Evolutionary conservation across 1,140 invertebrate genomes (phyloP), one percentile per base, ranked within the genome.

Genomic region (Drosophila nebulosa): DNA sequence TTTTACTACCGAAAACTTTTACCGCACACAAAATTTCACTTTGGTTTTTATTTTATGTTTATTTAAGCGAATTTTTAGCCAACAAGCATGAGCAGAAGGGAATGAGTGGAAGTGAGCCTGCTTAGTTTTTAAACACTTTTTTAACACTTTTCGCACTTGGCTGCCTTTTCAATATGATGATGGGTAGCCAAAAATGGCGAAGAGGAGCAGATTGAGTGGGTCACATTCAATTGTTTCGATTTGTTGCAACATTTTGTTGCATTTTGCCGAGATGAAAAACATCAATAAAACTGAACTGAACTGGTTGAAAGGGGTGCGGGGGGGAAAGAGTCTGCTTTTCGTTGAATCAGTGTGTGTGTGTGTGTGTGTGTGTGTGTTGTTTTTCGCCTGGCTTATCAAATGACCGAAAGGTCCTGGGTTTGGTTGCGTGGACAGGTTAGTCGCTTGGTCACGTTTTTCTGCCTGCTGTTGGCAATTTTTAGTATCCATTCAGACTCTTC

Each of bases 341-440:
- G 52, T 21, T 46, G 16, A 18, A 18, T 6, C 6, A 46, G 39
- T 46, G 18, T 18, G 9, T 21, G 16, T 6, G 18, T 21, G 16
- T 42, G 16, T 36, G 2, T 46, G 14, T 42, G 39, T 46, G 39
- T 46, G 30, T 32, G 32, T 60, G 36, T 60, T 42, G 58, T 60
- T 60, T 60, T 60, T 60, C n/a, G 58, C 58, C 32, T 26, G 58
- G 58, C 58, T 60, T 60, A 60, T 60, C 58, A 60, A 60, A 60
- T 60, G 58, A 39, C 30, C 56, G 56, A 30, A 35, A 24, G 27
- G 30, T 18, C 9, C 57, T 59, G 36, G 32, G 21, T 35, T 39
- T 36, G 32, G 57, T 35, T 59, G 22, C 9, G 6, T 59, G 32
- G 57, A 57, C 55, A 35, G 55, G 55, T 36, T 24, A 57, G 24